Conservation (phyloP, 35 echinoderm and acorn worm genomes). For the Hemicentrotus pulcherrimus region DNA sequence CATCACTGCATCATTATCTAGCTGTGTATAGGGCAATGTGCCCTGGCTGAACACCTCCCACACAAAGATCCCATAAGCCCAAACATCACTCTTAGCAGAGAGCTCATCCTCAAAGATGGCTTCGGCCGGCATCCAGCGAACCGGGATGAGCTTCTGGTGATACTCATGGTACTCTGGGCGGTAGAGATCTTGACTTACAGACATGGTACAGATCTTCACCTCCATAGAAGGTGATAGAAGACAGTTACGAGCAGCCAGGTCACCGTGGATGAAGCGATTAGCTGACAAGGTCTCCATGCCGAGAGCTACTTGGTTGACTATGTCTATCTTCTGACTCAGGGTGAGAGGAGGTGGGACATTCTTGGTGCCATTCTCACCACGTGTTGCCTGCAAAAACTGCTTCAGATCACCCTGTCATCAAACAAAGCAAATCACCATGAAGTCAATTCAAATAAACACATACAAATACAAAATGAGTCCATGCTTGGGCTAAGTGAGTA, state of each 20-base stretch:
- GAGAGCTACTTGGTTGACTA: slow-evolving; percentile 87
- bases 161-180: slow-evolving; percentile 96
- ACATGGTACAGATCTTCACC: slow-evolving; percentile 91
- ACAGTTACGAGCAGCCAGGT: slow-evolving; percentile 95
- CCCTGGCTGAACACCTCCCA: slow-evolving; percentile 96
- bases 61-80: slow-evolving; percentile 88
- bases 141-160: slow-evolving; percentile 84
- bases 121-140: slow-evolving; percentile 95
- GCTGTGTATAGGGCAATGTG: slow-evolving; percentile 66
- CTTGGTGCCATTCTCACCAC: slow-evolving; percentile 84
- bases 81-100: slow-evolving; percentile 97
- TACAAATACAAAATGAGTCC: background rate
- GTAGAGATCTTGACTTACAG: slow-evolving; percentile 87
- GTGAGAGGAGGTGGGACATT: slow-evolving; percentile 86
- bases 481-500: background rate
- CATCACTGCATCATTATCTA: slow-evolving; percentile 86
- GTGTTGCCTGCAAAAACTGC: slow-evolving; percentile 88
- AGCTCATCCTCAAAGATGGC: slow-evolving; percentile 95
- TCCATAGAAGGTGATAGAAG: slow-evolving; percentile 94
- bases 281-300: slow-evolving; percentile 97
- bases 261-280: slow-evolving; percentile 91
- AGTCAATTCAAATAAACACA: background rate
- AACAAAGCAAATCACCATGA: slow-evolving; percentile 22
- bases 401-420: slow-evolving; percentile 89
- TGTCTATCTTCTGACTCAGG: slow-evolving; percentile 86